Conservation (phyloP, 2,113 vertebrate genomes). For the Tenebrosternarchus preto region DNA sequence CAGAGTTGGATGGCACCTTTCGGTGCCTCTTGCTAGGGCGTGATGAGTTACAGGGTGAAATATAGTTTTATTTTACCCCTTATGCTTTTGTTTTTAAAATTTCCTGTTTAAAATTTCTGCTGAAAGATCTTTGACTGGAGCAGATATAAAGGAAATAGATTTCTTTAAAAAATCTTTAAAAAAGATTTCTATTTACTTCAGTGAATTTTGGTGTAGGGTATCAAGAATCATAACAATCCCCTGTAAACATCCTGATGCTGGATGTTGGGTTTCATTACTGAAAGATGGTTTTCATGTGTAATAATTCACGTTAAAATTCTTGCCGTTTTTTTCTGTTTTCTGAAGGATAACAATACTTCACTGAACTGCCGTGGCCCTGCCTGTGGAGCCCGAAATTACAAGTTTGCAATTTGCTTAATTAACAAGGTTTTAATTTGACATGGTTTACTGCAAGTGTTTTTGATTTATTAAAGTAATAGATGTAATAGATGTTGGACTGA, state of each 20-base stretch:
- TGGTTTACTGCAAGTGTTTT: conserved; percentile 70
- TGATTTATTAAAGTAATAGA: conserved; percentile 2
- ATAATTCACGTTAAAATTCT: conserved; percentile 48
- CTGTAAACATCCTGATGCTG: conserved; percentile 12
- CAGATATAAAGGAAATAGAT: conserved; percentile 25
- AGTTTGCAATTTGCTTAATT: conserved; percentile 78
- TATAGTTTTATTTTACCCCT: conserved; percentile 18
- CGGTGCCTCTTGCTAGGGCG: conserved; percentile 55
- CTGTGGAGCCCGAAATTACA: conserved; percentile 69
- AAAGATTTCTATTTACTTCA: conserved; percentile 33
- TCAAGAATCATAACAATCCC: neutral
- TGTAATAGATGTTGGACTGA: conserved; percentile 9
- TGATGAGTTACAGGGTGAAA: conserved; percentile 51
- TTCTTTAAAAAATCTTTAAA: no score
- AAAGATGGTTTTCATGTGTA: conserved; percentile 40
- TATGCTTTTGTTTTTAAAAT: neutral
- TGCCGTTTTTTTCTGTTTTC: conserved; percentile 43
- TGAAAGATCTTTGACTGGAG: neutral
- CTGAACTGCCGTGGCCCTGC: conserved; percentile 60
- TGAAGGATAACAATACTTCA: conserved; percentile 47
- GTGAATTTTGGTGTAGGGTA: conserved; percentile 3
- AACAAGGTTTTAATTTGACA: conserved; percentile 79
- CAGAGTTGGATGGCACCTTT: conserved; percentile 75
- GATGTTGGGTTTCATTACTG: conserved; percentile 28
- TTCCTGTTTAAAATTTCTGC: conserved; percentile 23